Evolutionary conservation across 2,113 vertebrate genomes (phyloP), one percentile per base, ranked within the genome.

Genomic region (Ramphastos sulfuratus): DNA sequence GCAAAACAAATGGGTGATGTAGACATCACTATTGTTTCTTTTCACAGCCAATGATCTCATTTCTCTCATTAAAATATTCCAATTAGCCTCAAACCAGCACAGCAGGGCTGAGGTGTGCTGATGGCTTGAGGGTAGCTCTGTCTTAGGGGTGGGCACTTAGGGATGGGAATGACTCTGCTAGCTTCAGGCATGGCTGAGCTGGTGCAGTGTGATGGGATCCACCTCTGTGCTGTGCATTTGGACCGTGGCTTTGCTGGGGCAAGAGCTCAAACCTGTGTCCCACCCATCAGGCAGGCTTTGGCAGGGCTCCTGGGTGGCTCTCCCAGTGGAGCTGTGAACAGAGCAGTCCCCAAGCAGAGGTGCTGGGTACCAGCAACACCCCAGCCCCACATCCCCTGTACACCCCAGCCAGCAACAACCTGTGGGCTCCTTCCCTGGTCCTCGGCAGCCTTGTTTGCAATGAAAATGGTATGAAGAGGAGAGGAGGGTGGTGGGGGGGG

Each of bases 161-260:
- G 52, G 28, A 4, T 21, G 35, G 28, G 28, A 33, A 17, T 12
- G 50, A 12, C 52, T 28, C 14, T 8, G 0, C 33, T 15, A 48
- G n/a, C 30, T 61, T 14, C 7, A 37, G 33, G 30, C 1, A 1
- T 2, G n/a, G 37, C 10, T 66, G 59, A 27, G 46, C 63, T 52
- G 46, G 54, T 55, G 6, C 55, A 56, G 27, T 7, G 0, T 19
- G 18, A 0, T 37, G 56, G 55, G 63, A 64, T 33, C 42, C 16
- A 1, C 20, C 4, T 0, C 30, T 37, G 0, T 7, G 12, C 59
- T 15, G 12, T 6, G 25, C 5, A 0, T 54, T 8, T 42, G 37
- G 24, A 58, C 10, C 10, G 2, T 9, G 1, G 19, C 35, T 4
- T 58, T 3, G 4, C 56, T 14, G 52, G 14, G 30, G 21, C 50